These are phyloP conservation scores for Morelia viridis DNA, from an alignment of 2,797 vertebrate genomes.

Conservation along the genomic window DNA sequence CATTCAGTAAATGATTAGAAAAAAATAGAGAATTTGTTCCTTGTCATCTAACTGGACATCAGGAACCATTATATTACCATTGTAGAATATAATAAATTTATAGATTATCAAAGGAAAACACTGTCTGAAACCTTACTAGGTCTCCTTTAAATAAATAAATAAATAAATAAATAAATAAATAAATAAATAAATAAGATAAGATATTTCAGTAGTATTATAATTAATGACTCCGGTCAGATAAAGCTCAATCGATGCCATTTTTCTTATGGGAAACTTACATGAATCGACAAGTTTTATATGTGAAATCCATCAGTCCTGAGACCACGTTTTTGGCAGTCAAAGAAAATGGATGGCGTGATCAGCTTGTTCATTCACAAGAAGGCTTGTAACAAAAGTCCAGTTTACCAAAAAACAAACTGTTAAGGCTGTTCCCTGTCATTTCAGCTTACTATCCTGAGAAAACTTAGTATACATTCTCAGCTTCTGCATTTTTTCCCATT, in stretches of 20 bases:
- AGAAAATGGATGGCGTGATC: not conserved
- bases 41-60: not conserved
- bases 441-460: not conserved
- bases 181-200: not conserved
- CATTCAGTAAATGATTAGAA: not conserved
- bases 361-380: not conserved
- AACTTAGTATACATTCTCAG: not conserved
- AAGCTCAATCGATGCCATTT: not conserved
- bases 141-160: not conserved
- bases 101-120: slow-evolving; percentile 1
- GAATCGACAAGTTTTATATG: not conserved
- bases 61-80: not conserved
- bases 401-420: not conserved
- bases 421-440: not conserved
- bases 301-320: not conserved
- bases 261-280: not conserved
- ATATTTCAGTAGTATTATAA: slow-evolving; percentile 17
- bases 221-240: fast-evolving
- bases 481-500: not conserved
- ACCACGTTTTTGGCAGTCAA: not conserved
- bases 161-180: slow-evolving; percentile 16
- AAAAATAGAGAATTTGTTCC: not conserved
- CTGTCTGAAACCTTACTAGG: not conserved
- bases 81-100: not conserved
- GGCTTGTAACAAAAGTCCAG: not conserved